These are phyloP conservation scores for Schizopygopsis malacanthus DNA, from an alignment of 2,797 vertebrate species.

Conservation along the genomic window DNA sequence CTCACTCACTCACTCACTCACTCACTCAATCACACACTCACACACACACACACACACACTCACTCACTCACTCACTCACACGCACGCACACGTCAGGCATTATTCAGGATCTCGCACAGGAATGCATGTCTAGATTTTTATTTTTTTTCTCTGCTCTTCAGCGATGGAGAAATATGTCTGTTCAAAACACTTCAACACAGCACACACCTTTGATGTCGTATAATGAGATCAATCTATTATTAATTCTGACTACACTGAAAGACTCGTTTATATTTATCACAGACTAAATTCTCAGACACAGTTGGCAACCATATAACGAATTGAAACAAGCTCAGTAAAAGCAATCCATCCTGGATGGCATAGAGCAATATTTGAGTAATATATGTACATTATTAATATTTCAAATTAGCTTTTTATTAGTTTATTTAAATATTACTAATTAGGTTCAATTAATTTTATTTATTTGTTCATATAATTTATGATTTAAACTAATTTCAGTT, in stretches of 20 bases:
- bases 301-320: not conserved
- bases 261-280: not conserved
- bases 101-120: not conserved
- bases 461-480: not conserved
- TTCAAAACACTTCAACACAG: not conserved
- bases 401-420: not conserved
- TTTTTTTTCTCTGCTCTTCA: not conserved
- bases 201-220: not conserved
- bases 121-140: not conserved
- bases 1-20: too few relatives aligned
- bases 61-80: too few relatives aligned
- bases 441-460: not conserved
- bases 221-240: not conserved
- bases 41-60: not conserved
- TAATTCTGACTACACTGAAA: not conserved
- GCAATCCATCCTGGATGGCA: not conserved
- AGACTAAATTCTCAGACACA: not conserved
- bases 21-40: not conserved
- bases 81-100: not conserved
- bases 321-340: not conserved
- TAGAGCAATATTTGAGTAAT: not conserved
- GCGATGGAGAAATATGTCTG: constrained; percentile 5
- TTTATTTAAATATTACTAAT: not conserved
- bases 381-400: not conserved
- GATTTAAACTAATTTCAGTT: not conserved